A percentile compares a stretch with the other conserved stretches of the same genome.
These are phyloP conservation scores for Macrocentrus cingulum DNA, from an alignment of 1,140 invertebrate species.

Conservation along the genomic window DNA sequence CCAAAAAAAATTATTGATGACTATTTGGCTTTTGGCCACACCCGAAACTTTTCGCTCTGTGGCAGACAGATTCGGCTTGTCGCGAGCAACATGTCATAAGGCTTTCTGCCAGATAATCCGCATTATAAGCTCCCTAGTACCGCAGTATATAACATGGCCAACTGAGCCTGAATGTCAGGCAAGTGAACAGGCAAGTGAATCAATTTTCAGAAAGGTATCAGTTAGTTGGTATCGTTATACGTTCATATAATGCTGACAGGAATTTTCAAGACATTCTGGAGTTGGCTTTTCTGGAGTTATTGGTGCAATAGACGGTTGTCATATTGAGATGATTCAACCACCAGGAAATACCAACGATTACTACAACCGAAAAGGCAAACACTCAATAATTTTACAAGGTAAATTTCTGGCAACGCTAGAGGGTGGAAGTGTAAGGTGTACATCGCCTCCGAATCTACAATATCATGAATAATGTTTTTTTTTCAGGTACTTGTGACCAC, in stretches of 20 bases:
- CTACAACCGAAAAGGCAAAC: constrained; percentile 16
- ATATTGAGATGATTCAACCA: constrained; percentile 12
- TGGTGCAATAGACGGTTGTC: too few species aligned
- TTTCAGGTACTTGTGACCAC: constrained; percentile 19
- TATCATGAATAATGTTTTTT: too few species aligned
- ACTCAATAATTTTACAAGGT: constrained; percentile 26
- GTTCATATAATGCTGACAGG: too few species aligned
- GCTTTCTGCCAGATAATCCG: constrained; percentile 2
- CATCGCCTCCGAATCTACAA: too few species aligned
- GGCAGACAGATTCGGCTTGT: constrained; percentile 14
- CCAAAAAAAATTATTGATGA: constrained; percentile 11
- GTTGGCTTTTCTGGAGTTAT: constrained; percentile 16
- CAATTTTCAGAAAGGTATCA: too few species aligned
- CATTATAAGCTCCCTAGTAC: background rate
- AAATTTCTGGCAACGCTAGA: too few species aligned
- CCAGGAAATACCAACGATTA: constrained; percentile 18
- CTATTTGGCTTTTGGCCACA: constrained; percentile 15
- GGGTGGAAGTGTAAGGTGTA: too few species aligned
- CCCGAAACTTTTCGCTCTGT: constrained; percentile 17
- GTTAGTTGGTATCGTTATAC: too few species aligned
- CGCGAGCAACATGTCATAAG: background rate
- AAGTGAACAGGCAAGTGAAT: too few species aligned
- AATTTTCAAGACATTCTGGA: background rate
- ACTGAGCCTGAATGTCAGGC: too few species aligned
- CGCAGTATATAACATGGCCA: background rate